Conservation (phyloP, 2,113 vertebrate species). For the Takifugu flavidus region DNA sequence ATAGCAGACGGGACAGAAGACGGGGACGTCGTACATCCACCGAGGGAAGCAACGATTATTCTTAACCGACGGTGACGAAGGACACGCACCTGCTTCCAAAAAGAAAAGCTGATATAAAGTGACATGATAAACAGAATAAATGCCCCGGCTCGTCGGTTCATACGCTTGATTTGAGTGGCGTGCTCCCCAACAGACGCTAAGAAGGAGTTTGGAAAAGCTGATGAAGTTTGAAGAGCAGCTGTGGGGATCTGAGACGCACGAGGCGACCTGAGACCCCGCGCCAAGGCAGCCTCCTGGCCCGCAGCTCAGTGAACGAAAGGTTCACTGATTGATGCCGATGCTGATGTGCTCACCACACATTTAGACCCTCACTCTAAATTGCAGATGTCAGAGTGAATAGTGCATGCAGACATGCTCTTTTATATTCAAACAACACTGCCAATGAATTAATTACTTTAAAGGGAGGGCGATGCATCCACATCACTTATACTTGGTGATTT, state of each 20-base stretch:
- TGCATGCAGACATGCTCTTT: slow-evolving; percentile 17
- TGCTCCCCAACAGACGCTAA: too few relatives aligned
- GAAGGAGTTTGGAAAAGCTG: too few relatives aligned
- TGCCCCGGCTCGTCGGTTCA: too few relatives aligned
- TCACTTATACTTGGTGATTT: slow-evolving; percentile 46
- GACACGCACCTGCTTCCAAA: too few relatives aligned
- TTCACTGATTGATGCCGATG: slow-evolving; percentile 61
- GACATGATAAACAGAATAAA: too few relatives aligned
- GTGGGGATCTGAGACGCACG: slow-evolving; percentile 45
- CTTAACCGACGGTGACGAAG: too few relatives aligned
- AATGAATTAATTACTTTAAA: slow-evolving; percentile 32
- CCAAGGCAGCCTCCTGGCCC: slow-evolving; percentile 30
- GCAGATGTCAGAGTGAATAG: slow-evolving; percentile 42
- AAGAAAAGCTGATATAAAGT: too few relatives aligned
- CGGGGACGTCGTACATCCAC: slow-evolving; percentile 4
- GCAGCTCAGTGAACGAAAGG: slow-evolving; percentile 55
- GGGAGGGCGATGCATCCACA: slow-evolving; percentile 18
- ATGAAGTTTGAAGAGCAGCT: too few relatives aligned
- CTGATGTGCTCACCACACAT: slow-evolving; percentile 48
- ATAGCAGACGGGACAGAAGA: slow-evolving; percentile 12
- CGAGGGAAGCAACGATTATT: slow-evolving; percentile 17
- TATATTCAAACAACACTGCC: slow-evolving; percentile 30
- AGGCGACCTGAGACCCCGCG: slow-evolving; percentile 42
- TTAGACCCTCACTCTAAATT: slow-evolving; percentile 50
- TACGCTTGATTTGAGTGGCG: too few relatives aligned